phyloP scores from a whole-genome alignment of 1,140 invertebrate species.

The Bicyclus anynana region DNA sequence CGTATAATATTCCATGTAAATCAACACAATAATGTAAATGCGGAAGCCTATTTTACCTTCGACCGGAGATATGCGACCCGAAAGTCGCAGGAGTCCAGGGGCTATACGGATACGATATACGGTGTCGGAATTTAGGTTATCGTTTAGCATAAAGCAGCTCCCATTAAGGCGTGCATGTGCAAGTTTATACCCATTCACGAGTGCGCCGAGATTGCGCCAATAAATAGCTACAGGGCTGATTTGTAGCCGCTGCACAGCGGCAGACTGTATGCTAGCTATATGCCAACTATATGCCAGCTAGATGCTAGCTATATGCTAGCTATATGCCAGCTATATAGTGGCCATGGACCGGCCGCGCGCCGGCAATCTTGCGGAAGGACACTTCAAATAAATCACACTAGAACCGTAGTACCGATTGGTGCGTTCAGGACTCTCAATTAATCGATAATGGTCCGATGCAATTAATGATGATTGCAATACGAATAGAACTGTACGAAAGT shows the following conservation, averaged over 20 bases:
- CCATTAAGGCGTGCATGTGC: neutral
- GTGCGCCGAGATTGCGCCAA: neutral
- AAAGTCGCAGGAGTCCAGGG: neutral
- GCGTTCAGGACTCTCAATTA: neutral
- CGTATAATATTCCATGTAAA: too few species aligned
- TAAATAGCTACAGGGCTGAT: neutral
- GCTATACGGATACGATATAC: too few species aligned
- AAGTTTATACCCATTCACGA: constrained; percentile 1
- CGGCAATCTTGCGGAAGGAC: neutral
- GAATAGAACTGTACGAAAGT: neutral
- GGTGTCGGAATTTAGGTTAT: neutral
- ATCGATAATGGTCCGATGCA: neutral
- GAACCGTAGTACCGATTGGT: neutral
- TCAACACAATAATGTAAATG: too few species aligned
- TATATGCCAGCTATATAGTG: neutral
- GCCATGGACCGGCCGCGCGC: neutral
- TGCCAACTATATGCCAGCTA: neutral
- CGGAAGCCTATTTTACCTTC: too few species aligned
- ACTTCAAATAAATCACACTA: neutral
- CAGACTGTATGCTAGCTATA: neutral
- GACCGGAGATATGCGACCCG: too few species aligned
- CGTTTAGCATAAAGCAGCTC: neutral
- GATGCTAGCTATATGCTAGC: neutral
- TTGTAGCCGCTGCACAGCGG: neutral
- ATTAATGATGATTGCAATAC: neutral